Evolutionary conservation across 2,113 vertebrate genomes (phyloP), one percentile per base, ranked within the genome.

Genomic region (Tragelaphus strepsiceros): DNA sequence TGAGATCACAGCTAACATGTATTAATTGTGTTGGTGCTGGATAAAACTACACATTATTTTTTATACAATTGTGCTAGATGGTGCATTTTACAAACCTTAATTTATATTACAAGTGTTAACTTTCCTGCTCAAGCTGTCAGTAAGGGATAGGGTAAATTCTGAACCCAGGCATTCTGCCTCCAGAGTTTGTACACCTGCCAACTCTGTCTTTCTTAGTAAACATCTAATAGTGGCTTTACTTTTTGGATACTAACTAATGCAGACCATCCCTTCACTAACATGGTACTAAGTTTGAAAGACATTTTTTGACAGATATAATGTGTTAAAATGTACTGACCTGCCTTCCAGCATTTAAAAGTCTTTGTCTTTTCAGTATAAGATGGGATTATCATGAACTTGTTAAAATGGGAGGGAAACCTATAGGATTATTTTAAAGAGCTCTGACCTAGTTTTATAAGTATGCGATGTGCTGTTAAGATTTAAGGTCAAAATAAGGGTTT

Each of bases 371-470:
- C 96, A 94, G 51, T 81, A 19, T 95, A 78, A 96, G 88, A 96
- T 94, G 85, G 43, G 49, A 97, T 97, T 96, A 92, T 94, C 90
- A 53, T 64, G 35, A 62, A 95, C 51, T 97, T 94, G 67, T 96
- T 95, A 91, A 97, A 97, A 91, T 98, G 94, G 90, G 77, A 92
- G 64, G 77, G 92, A 97, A 98, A 96, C 94, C 87, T 94, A 90
- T 81, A 94, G 58, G 21, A 71, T 93, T 96, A 53, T 94, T 93
- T 96, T 90, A 96, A 97, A 97, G 88, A 96, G 90, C 59, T 85
- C n/a, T 97, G 97, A 97, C 97, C 96, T 88, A 97, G 67, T 98
- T 98, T 98, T 92, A 1, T 54, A 92, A 95, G 85, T 92, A 39
- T 92, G 67, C 12, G 6, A 58, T 95, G 81, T 39, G 24, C 84